Conservation (phyloP, 2,113 vertebrate genomes). For the Microcebus tavaratra region DNA sequence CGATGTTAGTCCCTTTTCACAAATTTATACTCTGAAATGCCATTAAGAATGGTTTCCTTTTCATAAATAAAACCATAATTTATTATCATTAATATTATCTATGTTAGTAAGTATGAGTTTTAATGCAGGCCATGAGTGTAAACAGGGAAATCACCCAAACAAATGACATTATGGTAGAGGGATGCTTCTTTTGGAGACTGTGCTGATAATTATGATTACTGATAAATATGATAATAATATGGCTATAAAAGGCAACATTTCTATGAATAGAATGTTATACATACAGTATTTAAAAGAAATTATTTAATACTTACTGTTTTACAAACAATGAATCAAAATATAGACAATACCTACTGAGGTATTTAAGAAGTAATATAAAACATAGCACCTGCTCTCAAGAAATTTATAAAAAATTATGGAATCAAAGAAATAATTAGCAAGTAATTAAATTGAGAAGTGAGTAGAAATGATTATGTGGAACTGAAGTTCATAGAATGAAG, state of each 20-base stretch:
- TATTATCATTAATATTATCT: background rate
- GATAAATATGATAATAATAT: background rate
- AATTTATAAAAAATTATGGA: background rate
- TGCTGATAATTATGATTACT: background rate
- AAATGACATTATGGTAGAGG: background rate
- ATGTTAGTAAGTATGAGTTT: background rate
- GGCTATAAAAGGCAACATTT: background rate
- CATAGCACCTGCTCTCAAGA: background rate
- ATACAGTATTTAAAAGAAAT: background rate
- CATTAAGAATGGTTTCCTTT: background rate
- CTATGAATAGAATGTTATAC: background rate
- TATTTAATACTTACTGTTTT: background rate
- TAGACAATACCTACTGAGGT: background rate
- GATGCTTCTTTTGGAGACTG: background rate
- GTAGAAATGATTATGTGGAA: background rate
- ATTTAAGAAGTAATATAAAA: constrained; percentile 18
- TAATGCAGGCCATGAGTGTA: background rate
- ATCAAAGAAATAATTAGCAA: constrained; percentile 1
- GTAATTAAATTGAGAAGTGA: background rate
- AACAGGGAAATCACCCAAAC: background rate
- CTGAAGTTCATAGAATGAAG: background rate
- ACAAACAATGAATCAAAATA: background rate
- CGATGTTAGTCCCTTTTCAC: background rate
- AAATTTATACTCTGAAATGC: background rate
- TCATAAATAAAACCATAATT: constrained; percentile 5